These are phyloP conservation scores for Malacoraja senta DNA, from an alignment of 2,797 vertebrate species.

Conservation along the genomic window DNA sequence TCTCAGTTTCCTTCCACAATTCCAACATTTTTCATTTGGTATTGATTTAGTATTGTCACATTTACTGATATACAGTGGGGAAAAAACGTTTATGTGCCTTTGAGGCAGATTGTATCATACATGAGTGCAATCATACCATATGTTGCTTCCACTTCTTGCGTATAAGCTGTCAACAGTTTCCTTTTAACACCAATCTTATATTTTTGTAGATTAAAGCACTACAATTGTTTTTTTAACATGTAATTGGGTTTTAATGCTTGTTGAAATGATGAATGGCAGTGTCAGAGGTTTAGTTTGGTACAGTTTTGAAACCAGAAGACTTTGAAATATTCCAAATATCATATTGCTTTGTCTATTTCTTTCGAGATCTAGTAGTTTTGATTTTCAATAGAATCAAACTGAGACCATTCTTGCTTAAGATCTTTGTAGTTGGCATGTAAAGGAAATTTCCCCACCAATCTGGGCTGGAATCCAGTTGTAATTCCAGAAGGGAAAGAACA, in stretches of 20 bases:
- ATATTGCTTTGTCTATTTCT: not conserved
- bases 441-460: not conserved
- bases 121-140: no score
- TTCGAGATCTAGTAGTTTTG: not conserved
- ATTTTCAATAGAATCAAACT: not conserved
- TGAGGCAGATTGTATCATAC: no score
- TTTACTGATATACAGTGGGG: no score
- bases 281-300: not conserved
- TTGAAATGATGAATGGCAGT: not conserved
- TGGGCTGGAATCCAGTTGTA: not conserved
- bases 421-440: not conserved
- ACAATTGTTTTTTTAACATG: not conserved
- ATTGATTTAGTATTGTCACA: no score
- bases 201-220: not conserved
- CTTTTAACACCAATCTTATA: not conserved
- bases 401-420: not conserved
- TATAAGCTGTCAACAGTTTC: not conserved
- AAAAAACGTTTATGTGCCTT: no score
- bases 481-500: slow-evolving; percentile 5
- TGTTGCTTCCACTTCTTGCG: not conserved
- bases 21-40: not conserved
- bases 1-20: not conserved
- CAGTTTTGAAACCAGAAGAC: not conserved
- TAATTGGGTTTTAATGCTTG: not conserved
- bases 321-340: not conserved